A percentile compares a stretch with the other conserved stretches of the same genome.
Conservation (phyloP, 2,888 invertebrate species). For the Iphiclides podalirius region DNA sequence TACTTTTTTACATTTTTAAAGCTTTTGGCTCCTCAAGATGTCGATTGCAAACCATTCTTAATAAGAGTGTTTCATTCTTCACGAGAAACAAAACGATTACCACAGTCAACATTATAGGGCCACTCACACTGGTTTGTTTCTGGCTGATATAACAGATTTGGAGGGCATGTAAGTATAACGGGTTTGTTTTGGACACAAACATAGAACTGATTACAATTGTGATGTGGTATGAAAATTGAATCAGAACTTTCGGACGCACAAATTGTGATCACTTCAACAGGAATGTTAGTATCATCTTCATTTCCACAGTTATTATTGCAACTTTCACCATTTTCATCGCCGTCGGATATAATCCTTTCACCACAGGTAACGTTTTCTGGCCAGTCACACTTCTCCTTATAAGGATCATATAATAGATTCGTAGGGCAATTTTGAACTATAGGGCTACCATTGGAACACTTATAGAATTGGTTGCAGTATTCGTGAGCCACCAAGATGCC, state of each 20-base stretch:
- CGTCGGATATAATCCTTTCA: constrained; percentile 33
- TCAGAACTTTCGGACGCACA: constrained; percentile 36
- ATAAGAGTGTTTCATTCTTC: too few relatives aligned
- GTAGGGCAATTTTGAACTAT: constrained; percentile 34
- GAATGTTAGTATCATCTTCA: constrained; percentile 25
- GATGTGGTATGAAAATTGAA: constrained; percentile 43
- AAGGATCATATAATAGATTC: constrained; percentile 38
- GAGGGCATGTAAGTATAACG: constrained; percentile 35
- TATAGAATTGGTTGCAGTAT: constrained; percentile 46
- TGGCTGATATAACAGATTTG: constrained; percentile 39
- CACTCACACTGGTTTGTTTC: constrained; percentile 40
- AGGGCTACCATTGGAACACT: constrained; percentile 37
- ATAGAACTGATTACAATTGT: constrained; percentile 45
- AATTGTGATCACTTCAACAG: constrained; percentile 32
- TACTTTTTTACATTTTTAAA: too few relatives aligned
- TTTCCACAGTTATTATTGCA: constrained; percentile 18
- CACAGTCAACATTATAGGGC: constrained; percentile 44
- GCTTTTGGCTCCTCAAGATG: too few relatives aligned
- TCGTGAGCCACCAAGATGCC: constrained; percentile 42
- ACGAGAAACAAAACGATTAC: constrained; percentile 32
- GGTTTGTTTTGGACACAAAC: constrained; percentile 39
- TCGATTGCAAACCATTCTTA: too few relatives aligned
- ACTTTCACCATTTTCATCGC: constrained; percentile 24
- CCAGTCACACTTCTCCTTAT: constrained; percentile 43
- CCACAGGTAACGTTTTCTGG: constrained; percentile 42